Evolutionary conservation across 2,113 vertebrate species (phyloP), one percentile per base, ranked within the genome.

Genomic region (Chauna torquata): DNA sequence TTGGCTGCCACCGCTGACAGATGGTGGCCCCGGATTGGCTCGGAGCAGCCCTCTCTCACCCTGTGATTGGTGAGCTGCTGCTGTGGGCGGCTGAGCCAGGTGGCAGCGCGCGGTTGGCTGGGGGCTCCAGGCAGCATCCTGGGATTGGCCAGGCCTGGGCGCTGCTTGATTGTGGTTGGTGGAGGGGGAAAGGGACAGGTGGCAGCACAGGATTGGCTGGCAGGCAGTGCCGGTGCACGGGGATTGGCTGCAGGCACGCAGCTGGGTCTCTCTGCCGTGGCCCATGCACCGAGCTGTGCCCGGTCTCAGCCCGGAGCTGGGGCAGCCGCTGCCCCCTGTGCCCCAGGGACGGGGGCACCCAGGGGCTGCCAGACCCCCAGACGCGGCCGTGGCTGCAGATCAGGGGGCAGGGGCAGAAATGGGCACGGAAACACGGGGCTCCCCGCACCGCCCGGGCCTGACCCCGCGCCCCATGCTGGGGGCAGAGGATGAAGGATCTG

Each of bases 1-100:
- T 54, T 92, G 84, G 86, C 61, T 44, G 20, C n/a, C 13, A 2
- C 32, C 11, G 36, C 3, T 2, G 7, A n/a, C 15, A 57, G 20
- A n/a, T 71, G 40, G 69, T 23, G 44, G 69, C 52, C 71, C 8
- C 0, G 5, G 91, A 96, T 91, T 96, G 96, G 95, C 36, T 89
- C 5, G 0, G 14, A 8, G 12, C 12, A 1, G 61, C 3, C 6
- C 4, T 23, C 52, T 15, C 25, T 59, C 2, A 0, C 0, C 1
- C 87, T 72, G 61, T 1, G 28, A 96, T 96, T 97, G 96, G 95
- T 40, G 22, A 36, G 61, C 25, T 42, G 77, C 64, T 75, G 80
- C 82, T 58, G 55, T 8, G 40, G 40, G 40, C 42, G 82, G 44
- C 62, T 30, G 24, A 3, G 86, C 22, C 80, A 95, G 77, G 52